Evolutionary conservation across 2,797 vertebrate genomes (phyloP), one percentile per base, ranked within the genome.

Genomic region (Pseudochaenichthys georgianus): DNA sequence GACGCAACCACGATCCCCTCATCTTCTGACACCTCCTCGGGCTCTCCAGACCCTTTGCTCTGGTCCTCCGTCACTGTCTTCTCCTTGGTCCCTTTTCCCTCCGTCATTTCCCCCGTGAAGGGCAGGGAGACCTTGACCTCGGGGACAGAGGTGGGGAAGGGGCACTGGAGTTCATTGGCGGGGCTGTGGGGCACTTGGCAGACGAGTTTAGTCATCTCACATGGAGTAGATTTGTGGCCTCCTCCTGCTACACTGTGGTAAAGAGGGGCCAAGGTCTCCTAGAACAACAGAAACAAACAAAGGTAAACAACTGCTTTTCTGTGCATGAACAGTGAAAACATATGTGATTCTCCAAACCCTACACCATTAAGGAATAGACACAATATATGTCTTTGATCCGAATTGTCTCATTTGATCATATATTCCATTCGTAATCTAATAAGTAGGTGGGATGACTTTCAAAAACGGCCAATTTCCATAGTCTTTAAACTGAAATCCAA

Each of bases 191-290:
- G 89, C 3, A 87, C 84, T 46, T 90, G 90, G 77, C 75, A 88
- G 65, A 94, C 87, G 46, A 94, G 92, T 69, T 93, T 93, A 34
- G 92, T 92, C 7, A 75, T 87, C 73, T 95, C 93, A 48, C 93
- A 94, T 13, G 93, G 89, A 6, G 78, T 48, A 54, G 80, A 90
- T 77, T 87, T 93, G 55, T 88, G 81, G 13, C 74, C 85, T 52
- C 73, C 85, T 65, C 53, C 86, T 31, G 65, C 81, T 69, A 88
- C 92, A n/a, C 90, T 91, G 13, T 92, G 87, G 81, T 94, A 94
- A 38, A 94, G 93, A 71, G 94, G 94, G 47, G 90, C 90, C 77
- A 93, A 68, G 1, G 94, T 95, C 82, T 95, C 95, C 95, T 96
- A 43, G 3, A 68, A 42, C 6, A 17, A 78, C 16, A 75, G 41